Conservation (phyloP, 2,113 vertebrate species). For the Neopipo cinnamomea region DNA sequence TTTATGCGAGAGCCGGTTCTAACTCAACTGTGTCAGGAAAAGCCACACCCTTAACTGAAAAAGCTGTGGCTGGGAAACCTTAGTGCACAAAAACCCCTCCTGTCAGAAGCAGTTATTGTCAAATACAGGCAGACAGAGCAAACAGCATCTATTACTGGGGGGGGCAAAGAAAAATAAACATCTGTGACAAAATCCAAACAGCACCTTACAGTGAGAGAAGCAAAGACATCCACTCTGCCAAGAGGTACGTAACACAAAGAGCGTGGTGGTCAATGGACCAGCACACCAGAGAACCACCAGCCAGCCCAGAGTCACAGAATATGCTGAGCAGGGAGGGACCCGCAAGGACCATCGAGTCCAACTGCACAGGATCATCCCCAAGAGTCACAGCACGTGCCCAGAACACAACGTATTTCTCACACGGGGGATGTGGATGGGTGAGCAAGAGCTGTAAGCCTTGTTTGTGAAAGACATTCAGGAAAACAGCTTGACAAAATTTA, state of each 20-base stretch:
- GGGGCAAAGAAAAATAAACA: background rate
- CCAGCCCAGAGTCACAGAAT: background rate
- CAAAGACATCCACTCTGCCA: background rate
- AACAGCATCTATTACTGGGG: background rate
- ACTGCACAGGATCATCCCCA: background rate
- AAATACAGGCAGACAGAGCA: background rate
- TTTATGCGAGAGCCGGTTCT: background rate
- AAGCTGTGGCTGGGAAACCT: accelerated
- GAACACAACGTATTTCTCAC: accelerated
- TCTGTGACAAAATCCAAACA: background rate
- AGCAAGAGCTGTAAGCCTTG: background rate
- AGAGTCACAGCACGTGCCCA: background rate
- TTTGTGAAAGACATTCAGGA: background rate
- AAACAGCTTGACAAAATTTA: background rate
- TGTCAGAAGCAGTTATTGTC: background rate
- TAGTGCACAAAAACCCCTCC: background rate
- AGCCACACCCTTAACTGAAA: conserved; percentile 54
- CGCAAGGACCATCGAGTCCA: background rate
- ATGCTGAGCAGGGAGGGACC: background rate
- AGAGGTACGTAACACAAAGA: accelerated
- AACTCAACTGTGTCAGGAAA: background rate
- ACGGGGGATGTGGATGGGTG: accelerated
- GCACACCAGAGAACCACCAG: background rate
- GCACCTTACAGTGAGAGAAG: background rate
- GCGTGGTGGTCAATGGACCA: background rate